These are phyloP conservation scores for Protula sp. DNA, from an alignment of 2,888 invertebrate species.

Conservation along the genomic window DNA sequence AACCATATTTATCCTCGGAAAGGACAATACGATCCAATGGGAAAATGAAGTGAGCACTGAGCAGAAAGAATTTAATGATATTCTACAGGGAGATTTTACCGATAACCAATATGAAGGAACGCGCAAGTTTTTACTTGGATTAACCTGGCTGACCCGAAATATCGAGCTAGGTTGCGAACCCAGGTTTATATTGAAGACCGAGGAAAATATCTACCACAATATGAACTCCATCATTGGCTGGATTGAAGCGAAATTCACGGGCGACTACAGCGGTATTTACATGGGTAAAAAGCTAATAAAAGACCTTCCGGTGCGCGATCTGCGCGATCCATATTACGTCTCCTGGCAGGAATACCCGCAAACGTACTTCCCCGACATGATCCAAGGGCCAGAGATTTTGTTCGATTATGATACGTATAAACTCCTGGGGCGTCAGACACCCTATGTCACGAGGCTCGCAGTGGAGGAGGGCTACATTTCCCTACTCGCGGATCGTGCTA, in stretches of 20 bases:
- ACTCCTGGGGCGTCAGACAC: constrained; percentile 3
- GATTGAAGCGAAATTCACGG: constrained; percentile 10
- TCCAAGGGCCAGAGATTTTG: constrained; percentile 25
- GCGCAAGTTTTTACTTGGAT: constrained; percentile 20
- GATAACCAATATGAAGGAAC: constrained; percentile 21
- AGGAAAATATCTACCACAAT: constrained; percentile 24
- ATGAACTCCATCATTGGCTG: constrained; percentile 21
- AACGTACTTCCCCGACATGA: constrained; percentile 22
- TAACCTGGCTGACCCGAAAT: constrained; percentile 12
- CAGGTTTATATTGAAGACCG: constrained; percentile 20
- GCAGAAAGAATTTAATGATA: constrained; percentile 8
- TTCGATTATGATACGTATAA: constrained; percentile 17
- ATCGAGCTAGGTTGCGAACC: constrained; percentile 13
- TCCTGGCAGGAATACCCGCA: constrained; percentile 9
- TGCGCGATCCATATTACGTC: constrained; percentile 18
- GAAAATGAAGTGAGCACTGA: constrained; percentile 2
- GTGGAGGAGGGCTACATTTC: constrained; percentile 28
- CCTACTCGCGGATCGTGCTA: constrained; percentile 16
- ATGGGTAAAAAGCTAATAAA: constrained; percentile 20
- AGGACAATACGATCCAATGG: background rate
- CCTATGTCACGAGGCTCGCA: constrained; percentile 15
- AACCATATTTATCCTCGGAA: background rate
- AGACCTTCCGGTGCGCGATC: constrained; percentile 23
- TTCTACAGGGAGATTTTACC: constrained; percentile 20
- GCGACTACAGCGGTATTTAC: constrained; percentile 3